Evolutionary conservation across 2,113 vertebrate genomes (phyloP).

Genomic region (Anoplopoma fimbria): DNA sequence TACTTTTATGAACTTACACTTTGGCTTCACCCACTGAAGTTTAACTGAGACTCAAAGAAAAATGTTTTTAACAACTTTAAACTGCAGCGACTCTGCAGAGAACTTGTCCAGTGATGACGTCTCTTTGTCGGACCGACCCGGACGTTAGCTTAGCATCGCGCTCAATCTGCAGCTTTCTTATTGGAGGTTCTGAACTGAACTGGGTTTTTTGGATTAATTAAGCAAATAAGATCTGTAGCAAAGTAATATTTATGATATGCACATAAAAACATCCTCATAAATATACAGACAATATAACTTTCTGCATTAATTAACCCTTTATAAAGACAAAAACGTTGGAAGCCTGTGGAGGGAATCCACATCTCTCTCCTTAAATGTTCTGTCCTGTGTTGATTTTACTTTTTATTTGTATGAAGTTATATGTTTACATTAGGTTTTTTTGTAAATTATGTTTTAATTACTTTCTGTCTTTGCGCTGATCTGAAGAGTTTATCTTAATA

Average conservation of each 20-base stretch:
- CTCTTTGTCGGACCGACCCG: slow-evolving; percentile 29
- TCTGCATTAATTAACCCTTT: not conserved
- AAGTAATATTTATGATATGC: not conserved
- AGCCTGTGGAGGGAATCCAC: not conserved
- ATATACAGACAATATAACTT: not conserved
- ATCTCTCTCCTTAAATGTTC: not conserved
- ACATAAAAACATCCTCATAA: not conserved
- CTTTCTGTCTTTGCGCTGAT: slow-evolving; percentile 48
- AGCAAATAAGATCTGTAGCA: not conserved
- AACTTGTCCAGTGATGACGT: slow-evolving; percentile 38
- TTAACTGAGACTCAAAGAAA: not conserved
- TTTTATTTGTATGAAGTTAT: slow-evolving; percentile 42
- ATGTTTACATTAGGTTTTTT: slow-evolving; percentile 69
- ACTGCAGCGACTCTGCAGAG: too few relatives aligned
- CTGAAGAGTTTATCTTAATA: slow-evolving; percentile 17
- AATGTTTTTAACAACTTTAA: not conserved
- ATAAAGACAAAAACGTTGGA: not conserved
- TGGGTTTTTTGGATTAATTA: not conserved
- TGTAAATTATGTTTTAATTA: slow-evolving; percentile 42
- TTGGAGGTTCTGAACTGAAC: not conserved
- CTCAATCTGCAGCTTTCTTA: slow-evolving; percentile 19
- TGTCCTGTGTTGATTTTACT: slow-evolving; percentile 30
- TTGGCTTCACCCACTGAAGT: not conserved
- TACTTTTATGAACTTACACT: not conserved
- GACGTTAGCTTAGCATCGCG: slow-evolving; percentile 26